Conservation (phyloP, 2,888 invertebrate genomes). For the Kuschelorhynchus macadamiae region DNA sequence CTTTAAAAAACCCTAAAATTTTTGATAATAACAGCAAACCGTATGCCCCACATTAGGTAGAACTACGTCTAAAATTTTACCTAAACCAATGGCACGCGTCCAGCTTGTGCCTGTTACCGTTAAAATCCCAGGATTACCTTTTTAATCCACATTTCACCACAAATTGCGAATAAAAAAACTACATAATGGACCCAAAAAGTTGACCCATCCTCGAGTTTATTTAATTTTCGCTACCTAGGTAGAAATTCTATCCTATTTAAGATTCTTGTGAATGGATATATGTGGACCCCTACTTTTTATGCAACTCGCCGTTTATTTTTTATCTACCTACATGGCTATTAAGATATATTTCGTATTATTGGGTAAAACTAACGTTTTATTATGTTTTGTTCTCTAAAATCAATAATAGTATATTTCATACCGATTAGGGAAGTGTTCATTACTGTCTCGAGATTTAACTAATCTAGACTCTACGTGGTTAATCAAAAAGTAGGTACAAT, state of each 20-base stretch:
- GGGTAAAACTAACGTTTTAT: too few relatives aligned
- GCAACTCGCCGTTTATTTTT: not conserved
- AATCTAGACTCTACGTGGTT: too few relatives aligned
- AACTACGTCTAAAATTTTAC: not conserved
- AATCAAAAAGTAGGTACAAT: too few relatives aligned
- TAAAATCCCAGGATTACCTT: conserved; percentile 28
- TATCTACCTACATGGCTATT: not conserved
- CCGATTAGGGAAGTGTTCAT: too few relatives aligned
- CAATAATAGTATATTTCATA: too few relatives aligned
- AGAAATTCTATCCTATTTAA: conserved; percentile 7
- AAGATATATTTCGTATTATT: not conserved
- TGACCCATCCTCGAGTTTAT: conserved; percentile 19
- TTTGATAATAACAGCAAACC: too few relatives aligned
- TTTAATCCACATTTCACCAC: conserved; percentile 38
- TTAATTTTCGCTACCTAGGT: conserved; percentile 32
- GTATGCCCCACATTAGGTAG: too few relatives aligned
- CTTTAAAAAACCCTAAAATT: too few relatives aligned
- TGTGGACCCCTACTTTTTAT: conserved; percentile 2
- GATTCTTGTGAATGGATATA: conserved; percentile 1
- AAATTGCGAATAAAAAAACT: conserved; percentile 38
- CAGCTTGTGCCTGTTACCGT: conserved; percentile 12
- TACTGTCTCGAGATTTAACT: too few relatives aligned
- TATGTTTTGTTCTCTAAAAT: too few relatives aligned
- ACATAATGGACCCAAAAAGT: conserved; percentile 27
- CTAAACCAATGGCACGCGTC: conserved; percentile 17